Conservation (phyloP, 2,113 vertebrate species). For the Oncorhynchus mykiss region DNA sequence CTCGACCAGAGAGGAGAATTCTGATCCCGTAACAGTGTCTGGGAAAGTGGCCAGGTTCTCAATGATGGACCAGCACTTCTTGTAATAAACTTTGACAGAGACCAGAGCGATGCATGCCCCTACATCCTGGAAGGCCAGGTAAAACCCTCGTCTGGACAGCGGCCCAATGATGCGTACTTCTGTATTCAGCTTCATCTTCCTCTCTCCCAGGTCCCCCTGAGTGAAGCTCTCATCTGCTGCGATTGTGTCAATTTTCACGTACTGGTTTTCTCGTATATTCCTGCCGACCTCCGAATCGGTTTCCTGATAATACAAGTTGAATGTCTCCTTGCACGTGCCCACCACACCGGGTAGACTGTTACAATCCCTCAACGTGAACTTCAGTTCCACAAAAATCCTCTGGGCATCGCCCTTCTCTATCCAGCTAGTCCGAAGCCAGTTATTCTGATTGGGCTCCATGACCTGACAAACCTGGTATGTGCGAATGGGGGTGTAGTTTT, state of each 20-base stretch:
- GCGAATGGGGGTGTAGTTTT: conserved; percentile 98
- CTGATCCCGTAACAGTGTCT: conserved; percentile 97
- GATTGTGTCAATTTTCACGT: conserved; percentile 99
- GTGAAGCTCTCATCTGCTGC: conserved; percentile 99
- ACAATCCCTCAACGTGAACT: conserved; percentile 99
- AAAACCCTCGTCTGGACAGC: conserved; percentile 95
- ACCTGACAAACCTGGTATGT: conserved; percentile 99
- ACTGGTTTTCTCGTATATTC: conserved; percentile 95
- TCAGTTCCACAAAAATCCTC: conserved; percentile 99
- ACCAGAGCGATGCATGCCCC: conserved; percentile 98
- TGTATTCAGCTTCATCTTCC: conserved; percentile 99
- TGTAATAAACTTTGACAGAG: conserved; percentile 99
- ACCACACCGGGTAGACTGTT: conserved; percentile 98
- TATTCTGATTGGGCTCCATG: conserved; percentile 99
- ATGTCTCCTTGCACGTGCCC: conserved; percentile 99
- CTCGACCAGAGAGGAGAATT: conserved; percentile 98
- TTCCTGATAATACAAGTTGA: conserved; percentile 99
- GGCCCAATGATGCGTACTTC: conserved; percentile 98
- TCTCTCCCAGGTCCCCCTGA: conserved; percentile 97
- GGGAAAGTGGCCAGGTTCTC: conserved; percentile 98
- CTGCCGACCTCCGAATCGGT: conserved; percentile 94
- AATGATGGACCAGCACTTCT: conserved; percentile 99
- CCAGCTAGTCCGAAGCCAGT: conserved; percentile 99
- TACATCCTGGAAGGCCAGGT: conserved; percentile 99
- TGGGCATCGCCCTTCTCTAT: conserved; percentile 96